phyloP scores from a whole-genome alignment of 1,140 invertebrate species.

The Atta cephalotes region DNA sequence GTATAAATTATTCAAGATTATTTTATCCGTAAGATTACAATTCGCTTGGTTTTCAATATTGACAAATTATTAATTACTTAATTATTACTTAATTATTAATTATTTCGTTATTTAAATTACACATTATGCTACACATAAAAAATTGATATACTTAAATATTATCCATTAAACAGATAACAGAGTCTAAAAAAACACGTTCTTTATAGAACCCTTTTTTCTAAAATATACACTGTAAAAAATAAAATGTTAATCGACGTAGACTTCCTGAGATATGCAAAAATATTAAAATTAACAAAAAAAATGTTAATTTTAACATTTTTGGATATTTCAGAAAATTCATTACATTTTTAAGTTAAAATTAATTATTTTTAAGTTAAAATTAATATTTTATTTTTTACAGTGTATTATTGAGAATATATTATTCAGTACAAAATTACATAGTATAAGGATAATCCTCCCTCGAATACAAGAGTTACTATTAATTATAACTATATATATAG shows the following conservation, averaged over 20 bases:
- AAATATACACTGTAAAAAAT: neutral
- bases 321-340: no score
- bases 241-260: neutral
- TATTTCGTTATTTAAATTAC: neutral
- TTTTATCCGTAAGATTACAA: no score
- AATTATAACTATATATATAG: neutral
- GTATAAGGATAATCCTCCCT: neutral
- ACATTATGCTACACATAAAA: neutral
- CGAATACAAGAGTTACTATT: conserved; percentile 6
- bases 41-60: neutral
- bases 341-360: no score
- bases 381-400: neutral
- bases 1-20: no score
- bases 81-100: neutral
- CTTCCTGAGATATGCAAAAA: no score
- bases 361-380: no score
- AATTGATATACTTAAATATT: neutral
- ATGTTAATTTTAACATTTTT: no score
- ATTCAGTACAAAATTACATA: neutral
- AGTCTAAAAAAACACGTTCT: neutral
- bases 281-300: no score
- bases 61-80: neutral
- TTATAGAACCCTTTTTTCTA: neutral
- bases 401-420: neutral
- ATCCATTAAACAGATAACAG: neutral